Percentiles rank a stretch among this genome's conserved stretches.
Conservation (phyloP, 1,140 invertebrate genomes). For the Apis mellifera region Amel_HAv3.1 CM009939.2:8021001-8021500, state of each 20-base stretch:
- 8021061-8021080: slow-evolving; percentile 58
- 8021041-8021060: background rate
- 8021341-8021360: background rate
- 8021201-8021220: slow-evolving; percentile 20
- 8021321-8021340: slow-evolving; percentile 21
- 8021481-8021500: background rate
- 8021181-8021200: slow-evolving; percentile 66
- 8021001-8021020: too few relatives aligned
- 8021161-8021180: slow-evolving; percentile 24
- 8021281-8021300: too few relatives aligned
- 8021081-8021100: slow-evolving; percentile 45
- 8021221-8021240: slow-evolving; percentile 21
- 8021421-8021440: background rate
- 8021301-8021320: slow-evolving; percentile 38
- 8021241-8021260: slow-evolving; percentile 9
- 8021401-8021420: too few relatives aligned
- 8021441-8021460: too few relatives aligned
- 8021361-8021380: background rate
- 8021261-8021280: slow-evolving; percentile 23
- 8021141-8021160: slow-evolving; percentile 52
- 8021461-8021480: too few relatives aligned
- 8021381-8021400: slow-evolving; percentile 12
- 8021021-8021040: slow-evolving; percentile 36
- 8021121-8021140: slow-evolving; percentile 65
- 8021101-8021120: slow-evolving; percentile 46